phyloP scores from a whole-genome alignment of 2,797 vertebrate genomes.

The Pogoniulus pusillus region DNA sequence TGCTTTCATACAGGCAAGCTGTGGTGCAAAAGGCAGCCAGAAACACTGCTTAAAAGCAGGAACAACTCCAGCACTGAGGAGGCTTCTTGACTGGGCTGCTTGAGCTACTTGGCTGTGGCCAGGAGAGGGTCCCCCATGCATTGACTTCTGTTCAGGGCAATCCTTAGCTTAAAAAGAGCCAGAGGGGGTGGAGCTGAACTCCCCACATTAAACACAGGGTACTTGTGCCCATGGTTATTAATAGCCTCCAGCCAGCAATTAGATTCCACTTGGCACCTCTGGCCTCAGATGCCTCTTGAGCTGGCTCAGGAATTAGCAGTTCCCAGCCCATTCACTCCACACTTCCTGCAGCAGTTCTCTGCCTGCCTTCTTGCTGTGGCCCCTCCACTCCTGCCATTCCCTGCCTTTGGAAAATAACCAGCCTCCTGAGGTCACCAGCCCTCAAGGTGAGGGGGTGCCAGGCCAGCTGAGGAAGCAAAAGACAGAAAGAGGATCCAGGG shows the following conservation, averaged over 20 bases:
- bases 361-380: background rate
- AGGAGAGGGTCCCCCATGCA: background rate
- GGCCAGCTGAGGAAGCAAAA: background rate
- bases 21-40: rapidly evolving
- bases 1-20: background rate
- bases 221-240: background rate
- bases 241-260: background rate
- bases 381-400: background rate
- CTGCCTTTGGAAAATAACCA: background rate
- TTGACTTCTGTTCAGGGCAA: background rate
- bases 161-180: background rate
- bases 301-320: background rate
- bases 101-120: background rate
- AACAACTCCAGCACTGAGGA: background rate
- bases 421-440: background rate
- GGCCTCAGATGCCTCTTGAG: background rate
- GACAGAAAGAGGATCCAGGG: too few species aligned
- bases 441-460: background rate
- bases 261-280: background rate
- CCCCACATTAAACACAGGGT: background rate
- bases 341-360: background rate
- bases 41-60: background rate
- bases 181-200: background rate
- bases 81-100: rapidly evolving
- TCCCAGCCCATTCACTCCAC: rapidly evolving